These are phyloP conservation scores for Tetramorium bicarinatum DNA, from an alignment of 2,888 invertebrate species.

Conservation along the genomic window DNA sequence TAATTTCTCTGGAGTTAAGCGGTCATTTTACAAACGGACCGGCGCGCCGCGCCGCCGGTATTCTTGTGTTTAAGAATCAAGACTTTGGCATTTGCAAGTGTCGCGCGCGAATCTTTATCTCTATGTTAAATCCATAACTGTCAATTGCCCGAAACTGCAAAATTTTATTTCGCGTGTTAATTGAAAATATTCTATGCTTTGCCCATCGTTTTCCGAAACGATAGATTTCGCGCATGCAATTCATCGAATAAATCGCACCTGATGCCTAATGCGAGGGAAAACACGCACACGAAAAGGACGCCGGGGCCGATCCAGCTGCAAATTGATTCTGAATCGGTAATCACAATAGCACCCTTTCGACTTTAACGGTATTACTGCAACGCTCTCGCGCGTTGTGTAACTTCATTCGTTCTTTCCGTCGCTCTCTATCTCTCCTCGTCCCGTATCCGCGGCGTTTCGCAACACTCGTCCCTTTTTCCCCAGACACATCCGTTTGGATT, in stretches of 20 bases:
- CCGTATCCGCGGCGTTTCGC: background rate
- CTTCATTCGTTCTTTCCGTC: background rate
- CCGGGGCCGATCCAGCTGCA: constrained; percentile 16
- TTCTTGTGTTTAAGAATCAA: background rate
- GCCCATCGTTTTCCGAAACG: background rate
- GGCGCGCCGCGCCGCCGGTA: background rate
- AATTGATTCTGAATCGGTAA: constrained; percentile 38
- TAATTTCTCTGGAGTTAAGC: constrained; percentile 74
- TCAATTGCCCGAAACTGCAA: background rate
- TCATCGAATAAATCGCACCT: background rate
- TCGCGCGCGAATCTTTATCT: background rate
- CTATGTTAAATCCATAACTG: background rate
- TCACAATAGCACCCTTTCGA: constrained; percentile 36
- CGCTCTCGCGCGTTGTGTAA: constrained; percentile 25
- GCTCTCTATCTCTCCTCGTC: background rate
- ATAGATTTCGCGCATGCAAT: background rate
- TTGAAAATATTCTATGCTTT: background rate
- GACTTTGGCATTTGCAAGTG: background rate
- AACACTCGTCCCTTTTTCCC: background rate
- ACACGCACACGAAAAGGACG: constrained; percentile 10
- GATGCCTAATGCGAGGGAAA: constrained; percentile 31
- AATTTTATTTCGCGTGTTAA: constrained; percentile 2
- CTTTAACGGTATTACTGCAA: constrained; percentile 41
- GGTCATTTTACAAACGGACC: constrained; percentile 50
- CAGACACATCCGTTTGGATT: constrained; percentile 61